Base-by-base conservation (phyloP, 2,888 invertebrate genomes). In the Dioctria rufipes region DNA sequence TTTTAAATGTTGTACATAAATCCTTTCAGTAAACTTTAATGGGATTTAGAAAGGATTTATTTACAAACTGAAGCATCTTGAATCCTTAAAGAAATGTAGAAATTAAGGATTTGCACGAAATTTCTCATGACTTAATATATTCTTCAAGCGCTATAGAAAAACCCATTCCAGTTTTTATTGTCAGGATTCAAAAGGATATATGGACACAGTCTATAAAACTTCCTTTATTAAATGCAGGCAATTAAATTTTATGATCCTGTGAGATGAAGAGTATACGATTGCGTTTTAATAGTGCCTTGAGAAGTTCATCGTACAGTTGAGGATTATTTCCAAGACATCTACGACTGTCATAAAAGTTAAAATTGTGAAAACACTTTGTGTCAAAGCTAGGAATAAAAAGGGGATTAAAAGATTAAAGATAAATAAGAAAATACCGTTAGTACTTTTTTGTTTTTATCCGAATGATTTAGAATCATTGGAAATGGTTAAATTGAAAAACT, bases 161-260 rank as follows among this genome's bases (percentile, higher is more conserved):
- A 11, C 11, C 51, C 5, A 25, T 51, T 11, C 51, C 11, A 11
- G 39, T 4, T 69, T 51, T 54, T 69, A 69, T 51, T 8, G 51
- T 49, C 13, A 39, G 13, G 49, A 69, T 25, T 54, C 54, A 54
- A 54, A 51, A 39, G 61, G 61, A 61, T 13, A 3, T 39, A 9
- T 37, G 5, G 4, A 37, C 11, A 9, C 42, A 2, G 58, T 60
- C 60, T 60, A 75, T 75, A 75, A 75, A 75, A 60, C 42, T 49
- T 25, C 13, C 43, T 39, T 69, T 43, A 39, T 75, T 60, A 75
- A 75, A 75, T 60, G 42, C 6, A 3, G n/a, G 42, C 60, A 75
- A 25, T 75, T 60, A 75, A 75, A 75, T 60, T 60, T 13, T 58
- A 75, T 75, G 25, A n/a, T 60, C 43, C 73, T 75, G n/a, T 13